Evolutionary conservation across 2,888 invertebrate genomes (phyloP).

Genomic region (Lycia hirtaria): DNA sequence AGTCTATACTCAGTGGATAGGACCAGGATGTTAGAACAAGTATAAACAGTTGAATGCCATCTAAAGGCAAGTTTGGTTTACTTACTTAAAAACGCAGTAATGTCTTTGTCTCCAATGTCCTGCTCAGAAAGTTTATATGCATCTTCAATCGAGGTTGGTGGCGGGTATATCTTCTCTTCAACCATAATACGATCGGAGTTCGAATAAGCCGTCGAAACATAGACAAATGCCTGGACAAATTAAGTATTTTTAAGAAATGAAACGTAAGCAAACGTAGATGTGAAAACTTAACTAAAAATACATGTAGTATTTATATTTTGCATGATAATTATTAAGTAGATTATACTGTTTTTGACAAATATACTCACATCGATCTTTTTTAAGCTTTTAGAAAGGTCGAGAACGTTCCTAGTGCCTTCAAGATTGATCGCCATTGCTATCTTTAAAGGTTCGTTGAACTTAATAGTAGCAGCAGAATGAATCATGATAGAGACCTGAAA

Average conservation of each 20-base stretch:
- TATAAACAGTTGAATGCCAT: too few relatives aligned
- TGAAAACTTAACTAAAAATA: too few relatives aligned
- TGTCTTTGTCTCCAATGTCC: slow-evolving; percentile 36
- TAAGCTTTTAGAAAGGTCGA: slow-evolving; percentile 49
- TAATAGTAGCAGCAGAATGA: slow-evolving; percentile 56
- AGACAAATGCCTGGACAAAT: slow-evolving; percentile 52
- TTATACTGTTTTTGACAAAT: too few relatives aligned
- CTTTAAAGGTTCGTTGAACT: slow-evolving; percentile 50
- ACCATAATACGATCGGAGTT: slow-evolving; percentile 45
- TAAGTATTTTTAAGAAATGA: too few relatives aligned
- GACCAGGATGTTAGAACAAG: too few relatives aligned
- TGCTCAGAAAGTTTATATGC: slow-evolving; percentile 46
- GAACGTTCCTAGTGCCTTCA: slow-evolving; percentile 50
- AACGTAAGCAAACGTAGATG: too few relatives aligned
- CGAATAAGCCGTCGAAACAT: slow-evolving; percentile 56
- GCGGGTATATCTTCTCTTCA: slow-evolving; percentile 54
- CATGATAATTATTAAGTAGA: too few relatives aligned
- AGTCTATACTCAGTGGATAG: too few relatives aligned
- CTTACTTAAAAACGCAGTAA: slow-evolving; percentile 45
- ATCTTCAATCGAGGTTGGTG: slow-evolving; percentile 59
- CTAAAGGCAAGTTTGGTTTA: background rate
- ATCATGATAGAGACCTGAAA: slow-evolving; percentile 72
- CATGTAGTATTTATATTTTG: too few relatives aligned
- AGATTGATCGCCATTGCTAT: slow-evolving; percentile 49
- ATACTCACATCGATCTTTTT: slow-evolving; percentile 50